Evolutionary conservation across 2,113 vertebrate genomes (phyloP).

Genomic region (pig (Sus scrofa)): DNA sequence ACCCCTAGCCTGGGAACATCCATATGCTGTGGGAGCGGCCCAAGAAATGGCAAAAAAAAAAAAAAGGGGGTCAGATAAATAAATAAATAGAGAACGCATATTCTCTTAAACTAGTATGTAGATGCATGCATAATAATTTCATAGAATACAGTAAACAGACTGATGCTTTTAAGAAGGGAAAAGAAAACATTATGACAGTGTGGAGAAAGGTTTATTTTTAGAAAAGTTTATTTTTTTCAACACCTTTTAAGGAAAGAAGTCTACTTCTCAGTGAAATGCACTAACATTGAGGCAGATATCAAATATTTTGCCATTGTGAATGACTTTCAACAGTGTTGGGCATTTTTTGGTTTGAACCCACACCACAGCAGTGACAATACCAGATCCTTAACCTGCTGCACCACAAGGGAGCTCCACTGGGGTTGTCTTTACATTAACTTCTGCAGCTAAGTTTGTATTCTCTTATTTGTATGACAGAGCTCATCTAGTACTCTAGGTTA

Average conservation of each 20-base stretch:
- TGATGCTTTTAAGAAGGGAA: constrained; percentile 5
- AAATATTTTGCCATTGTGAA: neutral
- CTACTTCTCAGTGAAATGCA: constrained; percentile 4
- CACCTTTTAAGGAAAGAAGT: constrained; percentile 12
- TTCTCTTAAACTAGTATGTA: neutral
- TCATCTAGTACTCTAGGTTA: neutral
- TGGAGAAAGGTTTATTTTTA: neutral
- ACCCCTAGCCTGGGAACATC: too few relatives aligned
- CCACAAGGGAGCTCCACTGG: too few relatives aligned
- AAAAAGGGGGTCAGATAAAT: too few relatives aligned
- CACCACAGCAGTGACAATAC: too few relatives aligned
- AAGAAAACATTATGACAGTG: neutral
- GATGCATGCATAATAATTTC: neutral
- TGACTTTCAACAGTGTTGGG: neutral
- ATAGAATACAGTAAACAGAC: neutral
- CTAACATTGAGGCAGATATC: neutral
- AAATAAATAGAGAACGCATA: neutral
- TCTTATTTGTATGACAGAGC: constrained; percentile 26
- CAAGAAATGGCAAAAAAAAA: too few relatives aligned
- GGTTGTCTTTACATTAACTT: constrained; percentile 6
- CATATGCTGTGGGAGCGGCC: too few relatives aligned
- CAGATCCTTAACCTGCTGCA: too few relatives aligned
- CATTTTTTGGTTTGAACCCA: too few relatives aligned
- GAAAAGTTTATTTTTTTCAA: neutral
- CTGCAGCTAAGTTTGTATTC: neutral